These are phyloP conservation scores for Aphelenchoides fujianensis DNA, from an alignment of 1,140 invertebrate species.

Conservation along the genomic window DNA sequence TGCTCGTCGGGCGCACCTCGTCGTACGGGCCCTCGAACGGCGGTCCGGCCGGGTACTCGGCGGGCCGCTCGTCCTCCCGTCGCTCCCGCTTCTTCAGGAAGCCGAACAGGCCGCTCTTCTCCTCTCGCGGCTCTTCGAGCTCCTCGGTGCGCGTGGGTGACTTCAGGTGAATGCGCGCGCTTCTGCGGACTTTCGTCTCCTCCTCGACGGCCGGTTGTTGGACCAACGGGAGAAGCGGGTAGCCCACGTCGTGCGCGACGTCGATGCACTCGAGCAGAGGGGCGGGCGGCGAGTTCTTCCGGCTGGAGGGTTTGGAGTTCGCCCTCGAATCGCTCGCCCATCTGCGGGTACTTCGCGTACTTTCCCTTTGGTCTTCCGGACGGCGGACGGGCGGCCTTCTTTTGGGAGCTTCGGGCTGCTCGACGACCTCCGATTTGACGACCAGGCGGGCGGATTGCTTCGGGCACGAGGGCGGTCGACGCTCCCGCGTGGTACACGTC, in stretches of 20 bases:
- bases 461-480: too few species aligned
- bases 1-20: not conserved
- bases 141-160: not conserved
- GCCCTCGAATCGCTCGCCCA: not conserved
- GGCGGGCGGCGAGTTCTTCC: too few species aligned
- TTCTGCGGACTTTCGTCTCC: not conserved
- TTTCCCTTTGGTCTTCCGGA: too few species aligned
- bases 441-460: not conserved
- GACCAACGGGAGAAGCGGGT: too few species aligned
- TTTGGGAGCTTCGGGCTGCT: not conserved
- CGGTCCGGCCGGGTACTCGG: not conserved
- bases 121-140: not conserved
- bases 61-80: not conserved
- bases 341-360: too few species aligned
- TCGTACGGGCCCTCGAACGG: slow-evolving; percentile 2
- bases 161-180: not conserved
- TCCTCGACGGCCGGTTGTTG: too few species aligned
- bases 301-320: not conserved
- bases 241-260: too few species aligned
- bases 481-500: too few species aligned
- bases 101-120: not conserved
- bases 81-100: not conserved
- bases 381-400: too few species aligned
- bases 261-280: too few species aligned
- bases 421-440: slow-evolving; percentile 26